These are phyloP conservation scores for Axis porcinus DNA, from an alignment of 2,113 vertebrate genomes.

Conservation along the genomic window DNA sequence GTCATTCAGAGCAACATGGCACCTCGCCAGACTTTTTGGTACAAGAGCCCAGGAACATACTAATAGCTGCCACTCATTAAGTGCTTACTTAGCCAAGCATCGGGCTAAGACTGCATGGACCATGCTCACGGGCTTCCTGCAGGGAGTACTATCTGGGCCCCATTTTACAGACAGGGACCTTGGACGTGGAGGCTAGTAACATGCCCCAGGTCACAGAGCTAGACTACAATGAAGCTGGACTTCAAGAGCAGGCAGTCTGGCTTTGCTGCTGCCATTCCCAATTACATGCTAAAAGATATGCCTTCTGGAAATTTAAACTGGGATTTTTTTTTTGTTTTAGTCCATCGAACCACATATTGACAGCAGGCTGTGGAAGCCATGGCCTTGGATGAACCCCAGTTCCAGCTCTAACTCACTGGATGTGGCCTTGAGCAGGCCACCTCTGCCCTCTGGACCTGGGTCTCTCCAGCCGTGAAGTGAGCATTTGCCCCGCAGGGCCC, in stretches of 20 bases:
- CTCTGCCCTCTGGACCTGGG: not conserved
- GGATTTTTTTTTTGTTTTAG: too few relatives aligned
- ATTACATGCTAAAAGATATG: not conserved
- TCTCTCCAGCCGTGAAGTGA: not conserved
- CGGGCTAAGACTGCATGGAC: not conserved
- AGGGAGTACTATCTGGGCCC: not conserved
- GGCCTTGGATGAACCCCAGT: not conserved
- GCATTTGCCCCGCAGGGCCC: not conserved
- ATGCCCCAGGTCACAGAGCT: not conserved
- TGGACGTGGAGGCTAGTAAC: not conserved
- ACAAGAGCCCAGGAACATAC: not conserved
- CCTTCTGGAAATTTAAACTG: not conserved
- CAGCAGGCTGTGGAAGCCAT: not conserved
- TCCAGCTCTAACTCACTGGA: not conserved
- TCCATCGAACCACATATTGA: not conserved
- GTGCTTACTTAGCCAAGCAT: not conserved
- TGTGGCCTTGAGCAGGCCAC: not conserved
- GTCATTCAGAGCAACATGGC: slow-evolving; percentile 60
- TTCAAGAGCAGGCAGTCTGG: not conserved
- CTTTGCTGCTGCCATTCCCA: not conserved
- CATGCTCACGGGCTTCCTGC: not conserved
- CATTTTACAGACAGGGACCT: not conserved
- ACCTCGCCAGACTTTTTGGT: slow-evolving; percentile 38
- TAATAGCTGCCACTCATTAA: not conserved
- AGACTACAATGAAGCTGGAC: not conserved